Conservation (phyloP, 2,113 vertebrate species). For the Colaptes auratus region DNA sequence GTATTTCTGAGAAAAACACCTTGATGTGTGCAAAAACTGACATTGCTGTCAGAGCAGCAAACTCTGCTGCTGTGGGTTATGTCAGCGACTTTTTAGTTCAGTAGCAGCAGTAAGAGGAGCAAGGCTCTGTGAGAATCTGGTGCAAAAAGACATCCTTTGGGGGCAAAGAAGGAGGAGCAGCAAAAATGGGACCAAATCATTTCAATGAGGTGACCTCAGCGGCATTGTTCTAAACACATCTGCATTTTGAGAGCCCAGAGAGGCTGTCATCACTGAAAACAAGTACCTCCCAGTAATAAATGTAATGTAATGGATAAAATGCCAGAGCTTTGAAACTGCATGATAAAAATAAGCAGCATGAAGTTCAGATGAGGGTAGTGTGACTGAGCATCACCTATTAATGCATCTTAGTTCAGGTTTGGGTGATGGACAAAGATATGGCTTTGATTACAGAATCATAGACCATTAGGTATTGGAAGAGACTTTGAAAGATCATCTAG, state of each 20-base stretch:
- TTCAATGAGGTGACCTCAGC: not conserved
- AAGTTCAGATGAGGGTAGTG: not conserved
- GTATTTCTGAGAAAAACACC: not conserved
- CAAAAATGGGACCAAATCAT: not conserved
- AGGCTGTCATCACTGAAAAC: not conserved
- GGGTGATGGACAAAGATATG: not conserved
- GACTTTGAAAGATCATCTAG: no score
- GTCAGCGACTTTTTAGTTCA: not conserved
- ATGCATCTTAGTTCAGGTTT: not conserved
- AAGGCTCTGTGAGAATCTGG: not conserved
- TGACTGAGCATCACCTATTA: not conserved
- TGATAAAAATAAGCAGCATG: not conserved
- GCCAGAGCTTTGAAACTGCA: not conserved
- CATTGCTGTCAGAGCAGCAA: accelerated
- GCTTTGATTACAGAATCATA: not conserved
- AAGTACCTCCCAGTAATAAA: not conserved
- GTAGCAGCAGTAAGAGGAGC: not conserved
- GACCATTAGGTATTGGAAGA: no score
- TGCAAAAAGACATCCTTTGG: not conserved
- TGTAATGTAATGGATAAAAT: not conserved
- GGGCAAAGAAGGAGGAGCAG: not conserved
- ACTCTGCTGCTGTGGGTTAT: not conserved
- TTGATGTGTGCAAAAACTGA: not conserved
- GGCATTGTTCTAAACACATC: not conserved
- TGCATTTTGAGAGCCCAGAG: not conserved